Base-by-base conservation (phyloP, 1,140 invertebrate species). In the Lepidotrigona ventralis region DNA sequence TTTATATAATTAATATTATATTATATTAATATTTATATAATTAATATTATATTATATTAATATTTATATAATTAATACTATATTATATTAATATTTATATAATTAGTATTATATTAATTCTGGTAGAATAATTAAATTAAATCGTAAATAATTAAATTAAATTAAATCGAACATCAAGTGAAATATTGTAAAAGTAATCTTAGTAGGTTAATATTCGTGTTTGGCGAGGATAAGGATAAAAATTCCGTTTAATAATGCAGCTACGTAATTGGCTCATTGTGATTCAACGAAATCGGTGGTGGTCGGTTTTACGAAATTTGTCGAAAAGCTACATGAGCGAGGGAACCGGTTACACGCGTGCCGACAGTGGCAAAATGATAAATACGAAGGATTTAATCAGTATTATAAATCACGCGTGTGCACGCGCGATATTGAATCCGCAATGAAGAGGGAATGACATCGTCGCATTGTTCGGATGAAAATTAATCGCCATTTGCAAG, bases 341-440 rank as follows among this genome's bases (percentile, higher is more conserved):
- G 69, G 69, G 33, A 83, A 83, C 82, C 82, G 82, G 82, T 83
- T 83, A 39, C 77, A 73, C 82, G 33, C 82, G 82, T 79, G 82
- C 82, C 76, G 69, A 68, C 72, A 72, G 82, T 83, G 75, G 54
- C 82, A 21, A 79, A 79, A 78, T 79, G 76, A 83, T 79, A 79
- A 83, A 83, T 73, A 73, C 69, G 76, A 68, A 33, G 76, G 66
- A 70, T 53, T 72, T 73, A 83, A 83, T 79, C 77, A 79, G 69
- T 54, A 78, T 83, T 66, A 73, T 83, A 83, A 79, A 83, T 83
- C 76, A 83, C 2, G 17, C 39, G n/a, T 72, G 68, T 64, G 26
- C 58, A 33, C 76, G 26, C 56, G 68, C 19, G 46, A 79, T 58
- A 71, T 71, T 46, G 69, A 64, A 68, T 66, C 19, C 33, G 26